Evolutionary conservation across 1,140 invertebrate genomes (phyloP).

Genomic region (Drosophila mauritiana): DNA sequence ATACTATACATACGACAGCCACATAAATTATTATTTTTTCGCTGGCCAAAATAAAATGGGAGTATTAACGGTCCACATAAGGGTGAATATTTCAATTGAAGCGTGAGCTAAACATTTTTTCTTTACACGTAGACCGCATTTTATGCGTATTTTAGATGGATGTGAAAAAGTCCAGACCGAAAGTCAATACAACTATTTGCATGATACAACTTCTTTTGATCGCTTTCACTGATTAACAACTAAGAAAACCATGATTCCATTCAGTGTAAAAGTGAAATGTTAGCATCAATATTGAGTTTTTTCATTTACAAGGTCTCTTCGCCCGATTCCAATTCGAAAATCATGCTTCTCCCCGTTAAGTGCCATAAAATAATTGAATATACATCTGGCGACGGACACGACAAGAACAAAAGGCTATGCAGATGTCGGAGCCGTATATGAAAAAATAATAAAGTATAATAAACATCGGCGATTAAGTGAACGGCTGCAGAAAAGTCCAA

Average conservation of each 20-base stretch:
- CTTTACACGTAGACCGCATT: not conserved
- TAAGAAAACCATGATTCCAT: not conserved
- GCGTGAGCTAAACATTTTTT: conserved; percentile 1
- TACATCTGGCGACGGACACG: conserved; percentile 31
- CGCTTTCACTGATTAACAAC: not conserved
- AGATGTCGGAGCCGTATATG: conserved; percentile 60
- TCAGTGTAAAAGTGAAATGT: not conserved
- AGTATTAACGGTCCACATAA: conserved; percentile 25
- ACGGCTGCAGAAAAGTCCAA: conserved; percentile 53
- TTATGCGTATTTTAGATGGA: conserved; percentile 1
- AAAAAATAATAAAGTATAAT: conserved; percentile 75
- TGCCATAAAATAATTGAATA: conserved; percentile 44
- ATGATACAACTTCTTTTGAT: not conserved
- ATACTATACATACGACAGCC: conserved; percentile 40
- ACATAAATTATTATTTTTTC: conserved; percentile 71
- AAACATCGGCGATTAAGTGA: conserved; percentile 72
- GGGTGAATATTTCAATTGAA: conserved; percentile 16
- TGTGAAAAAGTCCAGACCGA: not conserved
- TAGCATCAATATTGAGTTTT: not conserved
- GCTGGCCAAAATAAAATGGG: conserved; percentile 34
- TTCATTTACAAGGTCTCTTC: not conserved
- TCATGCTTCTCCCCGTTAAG: conserved; percentile 26
- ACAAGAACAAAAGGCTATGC: conserved; percentile 75
- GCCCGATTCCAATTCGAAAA: conserved; percentile 10
- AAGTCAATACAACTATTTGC: not conserved